These are phyloP conservation scores for Rhinella marina DNA, from an alignment of 2,797 vertebrate species.

Conservation along the genomic window DNA sequence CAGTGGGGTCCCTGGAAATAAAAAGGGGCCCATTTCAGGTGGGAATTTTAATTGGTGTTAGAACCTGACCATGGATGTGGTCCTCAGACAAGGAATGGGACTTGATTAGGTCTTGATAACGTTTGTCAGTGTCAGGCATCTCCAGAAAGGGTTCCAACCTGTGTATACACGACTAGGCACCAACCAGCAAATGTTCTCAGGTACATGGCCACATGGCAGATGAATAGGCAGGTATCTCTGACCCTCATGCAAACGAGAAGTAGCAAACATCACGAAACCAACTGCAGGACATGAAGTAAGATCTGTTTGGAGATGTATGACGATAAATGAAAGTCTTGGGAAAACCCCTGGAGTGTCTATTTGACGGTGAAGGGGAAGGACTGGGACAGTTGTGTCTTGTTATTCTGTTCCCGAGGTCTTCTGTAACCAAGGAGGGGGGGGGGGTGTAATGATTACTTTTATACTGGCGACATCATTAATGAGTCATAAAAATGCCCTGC, in stretches of 20 bases:
- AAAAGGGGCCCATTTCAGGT: no score
- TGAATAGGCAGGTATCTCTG: background rate
- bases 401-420: background rate
- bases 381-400: background rate
- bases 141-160: background rate
- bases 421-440: background rate
- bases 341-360: slow-evolving; percentile 2
- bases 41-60: no score
- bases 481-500: slow-evolving; percentile 18
- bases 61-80: no score
- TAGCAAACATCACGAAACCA: background rate
- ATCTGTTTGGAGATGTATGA: background rate
- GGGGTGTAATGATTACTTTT: background rate
- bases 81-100: no score
- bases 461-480: background rate
- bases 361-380: background rate
- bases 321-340: background rate
- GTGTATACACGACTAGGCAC: background rate
- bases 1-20: no score
- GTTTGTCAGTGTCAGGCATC: no score
- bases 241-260: background rate
- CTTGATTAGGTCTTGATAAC: no score
- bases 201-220: background rate
- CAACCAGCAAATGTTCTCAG: no score
- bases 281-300: background rate